Conservation (phyloP, 2,888 invertebrate genomes). For the Nomada fabriciana region DNA sequence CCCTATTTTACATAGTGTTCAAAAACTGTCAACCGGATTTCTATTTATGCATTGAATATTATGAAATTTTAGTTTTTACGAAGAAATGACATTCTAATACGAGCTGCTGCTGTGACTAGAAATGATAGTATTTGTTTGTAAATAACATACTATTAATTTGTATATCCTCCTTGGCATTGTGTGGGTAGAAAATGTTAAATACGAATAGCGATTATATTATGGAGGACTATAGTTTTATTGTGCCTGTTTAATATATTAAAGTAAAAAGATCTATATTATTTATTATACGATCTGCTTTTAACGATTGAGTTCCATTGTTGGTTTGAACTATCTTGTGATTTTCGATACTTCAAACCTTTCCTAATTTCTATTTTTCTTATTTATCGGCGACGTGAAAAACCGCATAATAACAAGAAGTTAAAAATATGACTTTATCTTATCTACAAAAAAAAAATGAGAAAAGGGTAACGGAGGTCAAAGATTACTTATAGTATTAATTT, state of each 20-base stretch:
- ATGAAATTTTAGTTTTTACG: conserved; percentile 38
- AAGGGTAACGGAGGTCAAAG: conserved; percentile 26
- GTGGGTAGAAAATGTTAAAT: conserved; percentile 48
- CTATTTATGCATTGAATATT: conserved; percentile 25
- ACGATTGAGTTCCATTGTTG: conserved; percentile 27
- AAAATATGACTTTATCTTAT: conserved; percentile 30
- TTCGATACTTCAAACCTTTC: conserved; percentile 8
- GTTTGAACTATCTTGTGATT: conserved; percentile 15
- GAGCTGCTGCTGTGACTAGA: conserved; percentile 57
- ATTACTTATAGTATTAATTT: conserved; percentile 39
- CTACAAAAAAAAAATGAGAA: not conserved
- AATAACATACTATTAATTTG: conserved; percentile 46
- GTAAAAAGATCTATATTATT: conserved; percentile 39
- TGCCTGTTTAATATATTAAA: conserved; percentile 52
- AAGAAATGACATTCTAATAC: conserved; percentile 47
- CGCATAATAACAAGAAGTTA: conserved; percentile 28
- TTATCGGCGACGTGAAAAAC: not conserved
- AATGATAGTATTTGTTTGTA: conserved; percentile 58
- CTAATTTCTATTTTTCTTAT: conserved; percentile 12
- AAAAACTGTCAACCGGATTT: conserved; percentile 22
- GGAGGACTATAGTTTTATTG: conserved; percentile 43
- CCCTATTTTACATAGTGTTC: conserved; percentile 38
- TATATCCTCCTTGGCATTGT: conserved; percentile 38
- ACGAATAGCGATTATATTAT: conserved; percentile 49
- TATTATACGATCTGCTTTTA: conserved; percentile 42